These are phyloP conservation scores for Synanthedon vespiformis DNA, from an alignment of 2,888 invertebrate genomes.

Conservation along the genomic window DNA sequence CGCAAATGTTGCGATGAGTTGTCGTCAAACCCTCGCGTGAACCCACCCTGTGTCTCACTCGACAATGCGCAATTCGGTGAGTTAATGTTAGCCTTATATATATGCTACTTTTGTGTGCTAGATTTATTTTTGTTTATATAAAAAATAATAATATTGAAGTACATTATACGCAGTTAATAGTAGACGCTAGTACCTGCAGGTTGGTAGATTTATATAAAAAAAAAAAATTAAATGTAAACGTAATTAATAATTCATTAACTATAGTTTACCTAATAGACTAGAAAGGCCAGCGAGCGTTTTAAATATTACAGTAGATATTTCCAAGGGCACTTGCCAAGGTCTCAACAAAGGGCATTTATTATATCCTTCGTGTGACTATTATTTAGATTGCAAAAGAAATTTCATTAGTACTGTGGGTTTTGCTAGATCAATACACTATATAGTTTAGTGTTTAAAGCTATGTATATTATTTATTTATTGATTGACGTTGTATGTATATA, in stretches of 20 bases:
- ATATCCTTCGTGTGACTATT: not conserved
- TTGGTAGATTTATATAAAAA: no score
- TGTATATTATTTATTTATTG: slow-evolving; percentile 10
- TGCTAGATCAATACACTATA: not conserved
- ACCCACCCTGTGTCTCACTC: slow-evolving; percentile 37
- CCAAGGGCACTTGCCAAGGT: slow-evolving; percentile 30
- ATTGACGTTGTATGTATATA: slow-evolving; percentile 58
- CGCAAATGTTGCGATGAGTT: slow-evolving; percentile 57
- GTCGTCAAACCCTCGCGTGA: slow-evolving; percentile 50
- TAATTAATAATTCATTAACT: not conserved
- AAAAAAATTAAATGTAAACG: no score
- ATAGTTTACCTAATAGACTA: not conserved
- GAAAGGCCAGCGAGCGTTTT: not conserved
- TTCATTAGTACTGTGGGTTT: not conserved
- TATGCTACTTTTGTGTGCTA: not conserved
- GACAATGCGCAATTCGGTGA: slow-evolving; percentile 61
- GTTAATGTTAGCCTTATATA: slow-evolving; percentile 9
- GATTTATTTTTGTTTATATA: no score
- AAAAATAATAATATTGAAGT: no score
- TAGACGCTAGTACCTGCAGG: no score
- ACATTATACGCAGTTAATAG: no score
- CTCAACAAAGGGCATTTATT: slow-evolving; percentile 8
- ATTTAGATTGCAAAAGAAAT: no score
- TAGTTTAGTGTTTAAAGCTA: slow-evolving; percentile 4
- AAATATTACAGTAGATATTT: slow-evolving; percentile 11